Evolutionary conservation across 2,888 invertebrate species (phyloP), one percentile per base, ranked within the genome.

Genomic region (Autographa pulchrina): DNA sequence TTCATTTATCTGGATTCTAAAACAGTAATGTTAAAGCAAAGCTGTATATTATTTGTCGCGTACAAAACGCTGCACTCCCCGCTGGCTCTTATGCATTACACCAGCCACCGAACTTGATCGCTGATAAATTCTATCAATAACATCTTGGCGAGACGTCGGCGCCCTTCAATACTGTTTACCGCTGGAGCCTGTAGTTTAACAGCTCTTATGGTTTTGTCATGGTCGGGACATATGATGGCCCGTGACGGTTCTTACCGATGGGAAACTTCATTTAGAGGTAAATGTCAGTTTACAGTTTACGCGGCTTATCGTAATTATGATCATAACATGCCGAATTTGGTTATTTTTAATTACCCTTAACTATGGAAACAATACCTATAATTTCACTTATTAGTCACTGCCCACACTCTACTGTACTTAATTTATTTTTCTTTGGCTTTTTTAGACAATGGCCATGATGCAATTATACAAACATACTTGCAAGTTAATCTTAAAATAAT

Each of bases 81-180:
- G 87, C 88, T 66, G 0, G 20, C 79, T 79, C 87, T 79, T 65
- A 9, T 77, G 13, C 14, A 80, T 81, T 69, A 61, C 20, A 2
- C 82, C 84, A 62, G 14, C 52, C 65, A 41, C 75, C 78, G 77
- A 87, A 87, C 91, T 88, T 89, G 92, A 93, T 93, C 88, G 91
- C 88, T 95, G 95, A 95, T 95, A 95, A 95, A 95, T 95, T 94
- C 91, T 94, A 95, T 95, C 95, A 95, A 94, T 95, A 94, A 92
- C 90, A 91, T 90, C 87, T 90, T 87, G 92, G 91, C 88, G 91
- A 91, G 92, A 91, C 87, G 93, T 91, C 93, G 90, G 92, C 88
- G 81, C 92, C 91, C 91, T 91, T 94, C 94, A 91, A 88, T 92
- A 94, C 92, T 94, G 93, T 91, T 94, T 94, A 94, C 92, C 89